Percentiles rank a stretch among this genome's conserved stretches.
Conservation (phyloP, 2,888 invertebrate species). For the Euphydryas editha region DNA sequence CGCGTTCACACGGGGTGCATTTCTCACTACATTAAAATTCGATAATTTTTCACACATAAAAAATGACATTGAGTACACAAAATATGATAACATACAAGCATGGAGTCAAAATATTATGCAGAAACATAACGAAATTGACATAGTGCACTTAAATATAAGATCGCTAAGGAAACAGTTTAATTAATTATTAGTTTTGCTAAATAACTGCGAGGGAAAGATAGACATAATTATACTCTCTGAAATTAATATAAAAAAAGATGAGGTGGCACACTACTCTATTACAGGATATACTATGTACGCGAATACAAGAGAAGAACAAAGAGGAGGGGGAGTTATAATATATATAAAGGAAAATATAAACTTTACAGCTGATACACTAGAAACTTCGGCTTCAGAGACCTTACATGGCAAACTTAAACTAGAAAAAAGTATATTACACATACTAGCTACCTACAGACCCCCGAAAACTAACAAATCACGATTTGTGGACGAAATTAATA, state of each 20-base stretch:
- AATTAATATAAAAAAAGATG: conserved; percentile 9
- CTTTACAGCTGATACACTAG: neutral
- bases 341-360: neutral
- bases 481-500: neutral
- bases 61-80: conserved; percentile 6
- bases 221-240: conserved; percentile 8
- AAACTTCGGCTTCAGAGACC: neutral
- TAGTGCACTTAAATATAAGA: conserved; percentile 8
- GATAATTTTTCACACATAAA: neutral
- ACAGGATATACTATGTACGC: neutral
- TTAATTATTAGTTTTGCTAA: neutral
- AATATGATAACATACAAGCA: neutral
- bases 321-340: neutral
- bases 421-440: neutral
- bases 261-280: neutral
- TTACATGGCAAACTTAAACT: neutral
- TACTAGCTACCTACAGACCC: neutral
- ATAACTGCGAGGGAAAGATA: conserved; percentile 4
- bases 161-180: conserved; percentile 5
- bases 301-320: neutral
- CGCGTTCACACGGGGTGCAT: neutral
- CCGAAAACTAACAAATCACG: neutral
- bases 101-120: conserved; percentile 2
- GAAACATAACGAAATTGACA: neutral
- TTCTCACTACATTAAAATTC: neutral